These are phyloP conservation scores for Leucania comma DNA, from an alignment of 2,888 invertebrate species.

Conservation along the genomic window DNA sequence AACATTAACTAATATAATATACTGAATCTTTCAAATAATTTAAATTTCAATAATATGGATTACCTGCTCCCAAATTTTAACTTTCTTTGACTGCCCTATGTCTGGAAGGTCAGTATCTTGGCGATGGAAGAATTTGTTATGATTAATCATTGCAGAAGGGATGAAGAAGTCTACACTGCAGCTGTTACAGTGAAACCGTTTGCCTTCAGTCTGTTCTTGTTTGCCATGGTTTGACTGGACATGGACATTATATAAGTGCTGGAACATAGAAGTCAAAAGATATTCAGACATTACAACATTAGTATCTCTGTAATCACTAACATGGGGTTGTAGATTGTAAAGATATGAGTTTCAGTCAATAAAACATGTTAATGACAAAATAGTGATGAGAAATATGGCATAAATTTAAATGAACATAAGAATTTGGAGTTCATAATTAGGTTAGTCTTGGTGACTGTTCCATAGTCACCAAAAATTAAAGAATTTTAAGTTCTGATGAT, in stretches of 20 bases:
- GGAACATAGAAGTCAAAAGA: slow-evolving; percentile 53
- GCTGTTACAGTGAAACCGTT: slow-evolving; percentile 86
- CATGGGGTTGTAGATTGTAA: neutral
- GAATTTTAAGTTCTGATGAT: neutral
- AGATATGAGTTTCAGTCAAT: neutral
- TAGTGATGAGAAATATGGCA: neutral
- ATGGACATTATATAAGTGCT: slow-evolving; percentile 92
- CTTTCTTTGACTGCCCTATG: slow-evolving; percentile 85
- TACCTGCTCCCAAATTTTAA: slow-evolving; percentile 82
- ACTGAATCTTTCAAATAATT: neutral
- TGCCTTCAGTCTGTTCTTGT: slow-evolving; percentile 65
- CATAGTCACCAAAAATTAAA: slow-evolving; percentile 3
- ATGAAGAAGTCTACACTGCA: slow-evolving; percentile 91
- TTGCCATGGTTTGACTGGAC: slow-evolving; percentile 84
- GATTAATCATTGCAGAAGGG: slow-evolving; percentile 90
- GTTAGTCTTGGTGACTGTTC: neutral
- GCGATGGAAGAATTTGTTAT: slow-evolving; percentile 88
- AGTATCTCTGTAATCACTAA: neutral
- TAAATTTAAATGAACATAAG: neutral
- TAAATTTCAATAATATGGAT: neutral
- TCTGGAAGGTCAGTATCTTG: slow-evolving; percentile 82
- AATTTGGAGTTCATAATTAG: neutral
- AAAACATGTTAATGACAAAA: neutral
- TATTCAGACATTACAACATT: neutral
- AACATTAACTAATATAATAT: neutral